phyloP scores from a whole-genome alignment of 1,140 invertebrate genomes.

The Anastrepha ludens region DNA sequence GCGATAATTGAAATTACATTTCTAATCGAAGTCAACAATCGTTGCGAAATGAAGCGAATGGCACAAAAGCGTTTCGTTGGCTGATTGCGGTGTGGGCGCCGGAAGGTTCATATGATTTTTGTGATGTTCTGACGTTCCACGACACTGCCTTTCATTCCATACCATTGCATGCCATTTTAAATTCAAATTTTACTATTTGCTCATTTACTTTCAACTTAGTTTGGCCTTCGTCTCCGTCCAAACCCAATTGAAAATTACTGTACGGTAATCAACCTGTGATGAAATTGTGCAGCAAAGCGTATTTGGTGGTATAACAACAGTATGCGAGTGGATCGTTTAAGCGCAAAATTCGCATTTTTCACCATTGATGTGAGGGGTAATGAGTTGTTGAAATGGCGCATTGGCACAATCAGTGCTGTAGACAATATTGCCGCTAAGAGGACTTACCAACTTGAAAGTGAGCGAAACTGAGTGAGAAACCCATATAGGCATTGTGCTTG shows the following conservation, averaged over 20 bases:
- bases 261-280: too few species aligned
- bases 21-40: slow-evolving; percentile 40
- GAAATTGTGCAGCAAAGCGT: too few species aligned
- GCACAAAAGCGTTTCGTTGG: too few species aligned
- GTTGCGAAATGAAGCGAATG: slow-evolving; percentile 11
- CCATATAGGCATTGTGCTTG: neutral
- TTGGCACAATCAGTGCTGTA: neutral
- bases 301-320: too few species aligned
- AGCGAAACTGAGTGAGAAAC: neutral
- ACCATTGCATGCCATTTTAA: too few species aligned
- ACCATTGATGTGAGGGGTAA: neutral
- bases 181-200: neutral
- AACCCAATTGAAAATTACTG: neutral
- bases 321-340: neutral
- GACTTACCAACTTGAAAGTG: neutral
- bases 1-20: slow-evolving; percentile 43
- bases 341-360: slow-evolving; percentile 15
- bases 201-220: slow-evolving; percentile 3
- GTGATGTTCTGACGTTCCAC: neutral
- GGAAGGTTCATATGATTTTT: neutral
- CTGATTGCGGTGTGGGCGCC: neutral
- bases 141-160: neutral
- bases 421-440: neutral
- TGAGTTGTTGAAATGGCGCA: slow-evolving; percentile 5
- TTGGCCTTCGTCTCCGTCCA: neutral